phyloP scores from a whole-genome alignment of 2,888 invertebrate genomes.

The Timandra comae region DNA sequence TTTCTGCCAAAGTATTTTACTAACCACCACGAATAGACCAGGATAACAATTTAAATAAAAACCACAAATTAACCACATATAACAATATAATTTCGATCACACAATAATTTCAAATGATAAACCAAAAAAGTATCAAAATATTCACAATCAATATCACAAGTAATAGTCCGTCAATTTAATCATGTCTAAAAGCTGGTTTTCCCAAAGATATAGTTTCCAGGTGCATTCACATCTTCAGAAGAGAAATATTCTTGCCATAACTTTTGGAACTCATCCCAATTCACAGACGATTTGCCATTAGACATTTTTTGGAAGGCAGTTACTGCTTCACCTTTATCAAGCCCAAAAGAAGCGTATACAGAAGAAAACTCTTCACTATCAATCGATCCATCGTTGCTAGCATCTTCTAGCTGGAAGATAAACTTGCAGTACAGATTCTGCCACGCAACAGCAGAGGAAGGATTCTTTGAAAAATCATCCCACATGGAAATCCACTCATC shows the following conservation, averaged over 20 bases:
- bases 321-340: constrained; percentile 82
- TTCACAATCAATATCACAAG: neutral
- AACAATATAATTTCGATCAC: constrained; percentile 8
- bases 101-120: constrained; percentile 8
- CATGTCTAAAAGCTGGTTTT: constrained; percentile 33
- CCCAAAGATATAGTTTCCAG: constrained; percentile 84
- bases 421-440: constrained; percentile 89
- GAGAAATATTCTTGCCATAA: constrained; percentile 86
- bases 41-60: too few relatives aligned
- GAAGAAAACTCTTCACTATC: constrained; percentile 88
- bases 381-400: constrained; percentile 85
- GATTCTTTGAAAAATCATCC: constrained; percentile 81
- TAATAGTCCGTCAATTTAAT: too few relatives aligned
- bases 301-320: constrained; percentile 88
- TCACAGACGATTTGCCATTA: constrained; percentile 83
- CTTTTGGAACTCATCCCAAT: constrained; percentile 84
- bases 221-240: constrained; percentile 67
- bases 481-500: constrained; percentile 56
- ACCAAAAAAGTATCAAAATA: neutral
- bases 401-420: constrained; percentile 91
- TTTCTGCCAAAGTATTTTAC: too few relatives aligned
- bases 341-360: constrained; percentile 87
- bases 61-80: too few relatives aligned
- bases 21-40: too few relatives aligned
- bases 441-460: constrained; percentile 85